These are phyloP conservation scores for Psilopsiagon aymara DNA, from an alignment of 2,113 vertebrate genomes.

Conservation along the genomic window DNA sequence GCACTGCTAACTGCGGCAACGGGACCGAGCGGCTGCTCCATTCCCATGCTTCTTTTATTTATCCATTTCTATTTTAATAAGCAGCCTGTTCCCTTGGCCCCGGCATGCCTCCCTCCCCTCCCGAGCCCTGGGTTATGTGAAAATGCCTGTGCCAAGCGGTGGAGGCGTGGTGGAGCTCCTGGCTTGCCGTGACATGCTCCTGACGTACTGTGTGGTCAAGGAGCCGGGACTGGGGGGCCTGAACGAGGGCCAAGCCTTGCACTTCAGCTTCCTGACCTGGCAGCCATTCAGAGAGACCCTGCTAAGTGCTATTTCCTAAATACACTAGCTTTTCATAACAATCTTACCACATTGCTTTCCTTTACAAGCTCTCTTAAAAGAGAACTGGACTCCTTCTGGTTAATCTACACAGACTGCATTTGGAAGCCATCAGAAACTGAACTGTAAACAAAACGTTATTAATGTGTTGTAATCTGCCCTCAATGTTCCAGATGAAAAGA, in stretches of 20 bases:
- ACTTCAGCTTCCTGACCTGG: conserved; percentile 93
- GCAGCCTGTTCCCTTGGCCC: conserved; percentile 76
- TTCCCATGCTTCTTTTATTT: conserved; percentile 90
- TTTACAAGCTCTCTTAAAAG: conserved; percentile 86
- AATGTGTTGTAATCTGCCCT: conserved; percentile 93
- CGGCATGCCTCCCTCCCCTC: conserved; percentile 79
- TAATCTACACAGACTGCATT: conserved; percentile 90
- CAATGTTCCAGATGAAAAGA: conserved; percentile 91
- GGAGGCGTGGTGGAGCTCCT: conserved; percentile 71
- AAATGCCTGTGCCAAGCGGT: conserved; percentile 81
- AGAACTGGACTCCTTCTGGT: conserved; percentile 84
- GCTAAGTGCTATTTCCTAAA: conserved; percentile 94
- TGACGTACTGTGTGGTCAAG: conserved; percentile 86
- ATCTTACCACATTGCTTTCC: conserved; percentile 89
- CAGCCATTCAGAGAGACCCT: conserved; percentile 90
- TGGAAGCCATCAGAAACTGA: conserved; percentile 94
- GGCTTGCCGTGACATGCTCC: conserved; percentile 76
- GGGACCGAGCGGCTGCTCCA: conserved; percentile 65
- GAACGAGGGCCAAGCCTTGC: conserved; percentile 87
- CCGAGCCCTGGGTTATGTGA: conserved; percentile 94
- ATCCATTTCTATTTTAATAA: conserved; percentile 88
- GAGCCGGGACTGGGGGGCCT: conserved; percentile 80
- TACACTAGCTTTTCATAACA: conserved; percentile 91
- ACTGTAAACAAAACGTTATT: conserved; percentile 95
- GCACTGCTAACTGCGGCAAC: conserved; percentile 64